Percentiles rank a stretch among this genome's conserved stretches.
These are phyloP conservation scores for Octonoba sinensis DNA, from an alignment of 2,888 invertebrate species.

Conservation along the genomic window DNA sequence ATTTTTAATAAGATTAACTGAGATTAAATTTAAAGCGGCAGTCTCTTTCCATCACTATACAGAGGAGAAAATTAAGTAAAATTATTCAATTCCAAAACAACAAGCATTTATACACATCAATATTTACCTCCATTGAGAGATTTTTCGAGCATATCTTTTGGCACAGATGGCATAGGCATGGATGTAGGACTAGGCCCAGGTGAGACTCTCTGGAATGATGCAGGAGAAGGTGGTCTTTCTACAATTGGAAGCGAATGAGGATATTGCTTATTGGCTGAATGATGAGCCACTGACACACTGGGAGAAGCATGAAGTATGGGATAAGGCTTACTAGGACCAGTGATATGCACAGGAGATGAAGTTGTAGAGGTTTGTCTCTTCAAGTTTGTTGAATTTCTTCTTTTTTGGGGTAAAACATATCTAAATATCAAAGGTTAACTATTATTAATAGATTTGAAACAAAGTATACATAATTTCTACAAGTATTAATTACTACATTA, in stretches of 20 bases:
- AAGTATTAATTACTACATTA: too few relatives aligned
- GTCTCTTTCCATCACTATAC: too few relatives aligned
- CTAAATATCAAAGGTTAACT: slow-evolving; percentile 3
- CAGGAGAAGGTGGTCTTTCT: slow-evolving; percentile 5
- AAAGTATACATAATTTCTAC: too few relatives aligned
- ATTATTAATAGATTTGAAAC: too few relatives aligned
- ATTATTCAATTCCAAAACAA: too few relatives aligned
- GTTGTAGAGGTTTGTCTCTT: slow-evolving; percentile 14
- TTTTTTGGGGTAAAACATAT: slow-evolving; percentile 47
- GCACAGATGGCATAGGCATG: slow-evolving; percentile 9
- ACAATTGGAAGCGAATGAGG: slow-evolving; percentile 2
- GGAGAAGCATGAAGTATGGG: not conserved
- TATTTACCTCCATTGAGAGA: slow-evolving; percentile 38
- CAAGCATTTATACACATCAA: too few relatives aligned
- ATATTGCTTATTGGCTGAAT: slow-evolving; percentile 10
- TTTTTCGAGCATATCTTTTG: slow-evolving; percentile 10
- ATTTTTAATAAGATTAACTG: not conserved
- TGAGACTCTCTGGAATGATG: slow-evolving; percentile 17
- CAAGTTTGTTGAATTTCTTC: slow-evolving; percentile 16
- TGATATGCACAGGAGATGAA: slow-evolving; percentile 10
- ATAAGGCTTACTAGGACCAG: slow-evolving; percentile 19
- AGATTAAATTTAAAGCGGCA: not conserved
- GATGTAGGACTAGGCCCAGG: not conserved
- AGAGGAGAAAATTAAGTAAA: too few relatives aligned
- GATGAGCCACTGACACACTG: slow-evolving; percentile 2